Evolutionary conservation across 2,888 invertebrate species (phyloP).

Genomic region (Andrena marginata): DNA sequence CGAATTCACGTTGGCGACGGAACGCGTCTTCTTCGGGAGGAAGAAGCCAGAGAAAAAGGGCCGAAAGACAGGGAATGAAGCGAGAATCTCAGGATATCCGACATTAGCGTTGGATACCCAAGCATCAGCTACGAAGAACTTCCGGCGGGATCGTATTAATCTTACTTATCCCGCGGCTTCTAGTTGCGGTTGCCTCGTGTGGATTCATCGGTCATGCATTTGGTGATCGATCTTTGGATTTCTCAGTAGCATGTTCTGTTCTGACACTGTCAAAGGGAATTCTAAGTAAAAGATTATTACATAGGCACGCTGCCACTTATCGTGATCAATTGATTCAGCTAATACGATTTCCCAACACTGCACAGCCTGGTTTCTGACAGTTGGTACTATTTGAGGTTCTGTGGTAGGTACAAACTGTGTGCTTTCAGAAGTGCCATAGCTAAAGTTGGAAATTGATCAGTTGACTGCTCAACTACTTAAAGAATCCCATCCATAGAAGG

Average conservation of each 20-base stretch:
- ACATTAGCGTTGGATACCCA: constrained; percentile 28
- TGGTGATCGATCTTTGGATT: constrained; percentile 57
- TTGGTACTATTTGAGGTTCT: too few species aligned
- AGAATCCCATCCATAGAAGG: too few species aligned
- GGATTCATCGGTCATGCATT: constrained; percentile 59
- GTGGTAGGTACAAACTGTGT: too few species aligned
- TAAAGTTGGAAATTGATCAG: too few species aligned
- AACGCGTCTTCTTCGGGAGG: neutral
- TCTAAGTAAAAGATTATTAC: neutral
- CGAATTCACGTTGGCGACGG: constrained; percentile 16
- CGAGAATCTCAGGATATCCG: constrained; percentile 47
- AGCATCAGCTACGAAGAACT: constrained; percentile 57
- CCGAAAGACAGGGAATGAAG: constrained; percentile 18
- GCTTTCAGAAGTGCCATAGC: too few species aligned
- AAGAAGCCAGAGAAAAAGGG: neutral
- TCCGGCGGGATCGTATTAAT: constrained; percentile 62
- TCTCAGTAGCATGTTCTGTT: constrained; percentile 1
- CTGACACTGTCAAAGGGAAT: neutral
- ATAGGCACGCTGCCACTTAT: neutral
- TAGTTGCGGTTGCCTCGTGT: constrained; percentile 29
- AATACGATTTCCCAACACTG: too few species aligned
- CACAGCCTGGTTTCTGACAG: too few species aligned
- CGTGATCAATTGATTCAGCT: neutral
- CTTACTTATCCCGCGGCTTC: constrained; percentile 62
- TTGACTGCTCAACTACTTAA: too few species aligned